A percentile compares a stretch with the other conserved stretches of the same genome.
These are phyloP conservation scores for Trematocara nigrifrons DNA, from an alignment of 2,113 vertebrate genomes.

Conservation along the genomic window DNA sequence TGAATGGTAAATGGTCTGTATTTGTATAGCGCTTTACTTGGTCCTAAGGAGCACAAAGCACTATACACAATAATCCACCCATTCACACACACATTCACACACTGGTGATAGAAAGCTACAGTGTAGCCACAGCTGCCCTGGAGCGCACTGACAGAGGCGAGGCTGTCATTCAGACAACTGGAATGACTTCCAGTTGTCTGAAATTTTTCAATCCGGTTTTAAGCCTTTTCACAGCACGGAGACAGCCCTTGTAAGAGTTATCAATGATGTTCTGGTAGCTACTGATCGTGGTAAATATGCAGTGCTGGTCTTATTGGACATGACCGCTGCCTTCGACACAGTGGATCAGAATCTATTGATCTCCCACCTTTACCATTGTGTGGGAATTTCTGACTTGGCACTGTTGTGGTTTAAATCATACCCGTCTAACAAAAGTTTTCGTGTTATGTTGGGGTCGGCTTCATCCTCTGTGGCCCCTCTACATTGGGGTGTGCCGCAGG, in stretches of 20 bases:
- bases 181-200: not conserved
- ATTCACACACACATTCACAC: too few relatives aligned
- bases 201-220: not conserved
- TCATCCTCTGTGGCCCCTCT: not conserved
- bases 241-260: not conserved
- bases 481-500: accelerated
- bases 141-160: too few relatives aligned
- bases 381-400: not conserved
- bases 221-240: not conserved
- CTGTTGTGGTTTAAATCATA: not conserved
- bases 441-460: not conserved
- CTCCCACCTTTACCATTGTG: not conserved
- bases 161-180: too few relatives aligned
- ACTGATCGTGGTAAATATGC: not conserved
- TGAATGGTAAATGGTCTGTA: too few relatives aligned
- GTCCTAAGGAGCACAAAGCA: too few relatives aligned
- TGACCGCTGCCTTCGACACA: not conserved
- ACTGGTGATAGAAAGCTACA: too few relatives aligned
- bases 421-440: accelerated
- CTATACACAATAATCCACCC: too few relatives aligned
- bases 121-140: too few relatives aligned
- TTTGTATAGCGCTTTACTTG: too few relatives aligned
- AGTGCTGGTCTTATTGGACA: not conserved
- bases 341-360: not conserved
- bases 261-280: not conserved